phyloP scores from a whole-genome alignment of 1,140 invertebrate species.

The Lepeophtheirus salmonis region DNA sequence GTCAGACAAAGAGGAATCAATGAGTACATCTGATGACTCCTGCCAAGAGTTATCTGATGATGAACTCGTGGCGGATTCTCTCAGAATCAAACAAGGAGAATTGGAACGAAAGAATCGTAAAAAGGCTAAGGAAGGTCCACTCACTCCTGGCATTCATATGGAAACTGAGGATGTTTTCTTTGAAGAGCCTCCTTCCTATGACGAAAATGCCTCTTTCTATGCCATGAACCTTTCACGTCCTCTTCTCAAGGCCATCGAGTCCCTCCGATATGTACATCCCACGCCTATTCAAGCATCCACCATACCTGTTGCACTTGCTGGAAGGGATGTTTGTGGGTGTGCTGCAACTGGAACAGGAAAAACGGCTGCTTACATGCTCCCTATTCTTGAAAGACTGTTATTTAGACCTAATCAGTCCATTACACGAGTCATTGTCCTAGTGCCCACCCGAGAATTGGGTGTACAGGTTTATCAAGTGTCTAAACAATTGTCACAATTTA shows the following conservation, averaged over 20 bases:
- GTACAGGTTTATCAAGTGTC: conserved; percentile 89
- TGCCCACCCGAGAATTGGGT: conserved; percentile 88
- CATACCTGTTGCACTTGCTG: conserved; percentile 75
- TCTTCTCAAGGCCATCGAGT: conserved; percentile 44
- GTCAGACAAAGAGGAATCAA: not conserved
- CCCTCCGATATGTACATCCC: conserved; percentile 71
- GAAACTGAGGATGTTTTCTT: not conserved
- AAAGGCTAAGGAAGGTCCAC: not conserved
- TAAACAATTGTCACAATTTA: conserved; percentile 68
- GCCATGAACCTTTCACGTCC: conserved; percentile 17
- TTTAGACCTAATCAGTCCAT: conserved; percentile 44
- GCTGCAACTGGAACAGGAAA: conserved; percentile 95
- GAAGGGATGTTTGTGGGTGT: conserved; percentile 81
- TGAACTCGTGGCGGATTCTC: conserved; percentile 9
- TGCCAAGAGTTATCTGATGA: conserved; percentile 1
- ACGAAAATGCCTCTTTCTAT: conserved; percentile 12
- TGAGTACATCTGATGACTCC: not conserved
- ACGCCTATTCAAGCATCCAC: conserved; percentile 91
- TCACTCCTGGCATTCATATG: not conserved
- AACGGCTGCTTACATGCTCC: conserved; percentile 95
- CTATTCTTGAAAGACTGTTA: conserved; percentile 76
- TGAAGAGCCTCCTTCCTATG: not conserved
- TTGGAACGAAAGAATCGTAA: not conserved
- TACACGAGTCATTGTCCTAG: conserved; percentile 73
- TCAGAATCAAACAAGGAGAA: conserved; percentile 10